These are phyloP conservation scores for Poecilia wingei DNA, from an alignment of 2,797 vertebrate genomes.

Conservation along the genomic window DNA sequence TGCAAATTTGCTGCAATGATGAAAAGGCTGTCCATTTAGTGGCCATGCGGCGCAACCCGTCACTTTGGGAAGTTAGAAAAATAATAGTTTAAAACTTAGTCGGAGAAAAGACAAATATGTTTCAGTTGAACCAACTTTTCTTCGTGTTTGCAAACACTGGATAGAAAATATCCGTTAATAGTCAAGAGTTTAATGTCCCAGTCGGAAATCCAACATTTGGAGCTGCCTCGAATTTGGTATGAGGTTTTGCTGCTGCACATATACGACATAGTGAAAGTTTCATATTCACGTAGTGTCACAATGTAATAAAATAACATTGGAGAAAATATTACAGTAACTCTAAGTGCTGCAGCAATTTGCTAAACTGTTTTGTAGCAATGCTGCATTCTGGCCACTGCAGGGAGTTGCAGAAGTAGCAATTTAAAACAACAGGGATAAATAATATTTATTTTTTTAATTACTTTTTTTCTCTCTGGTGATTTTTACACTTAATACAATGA, in stretches of 20 bases:
- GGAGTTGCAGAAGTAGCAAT: not conserved
- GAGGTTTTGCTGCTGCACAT: not conserved
- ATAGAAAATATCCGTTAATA: no score
- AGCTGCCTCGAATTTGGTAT: not conserved
- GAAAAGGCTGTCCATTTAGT: slow-evolving; percentile 40
- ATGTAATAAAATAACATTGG: not conserved
- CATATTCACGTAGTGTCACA: no score
- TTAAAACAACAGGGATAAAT: not conserved
- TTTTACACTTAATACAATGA: not conserved
- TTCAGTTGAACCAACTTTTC: not conserved
- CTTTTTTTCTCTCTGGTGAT: not conserved
- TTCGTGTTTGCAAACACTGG: not conserved
- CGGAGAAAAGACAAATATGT: not conserved
- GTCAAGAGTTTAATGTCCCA: not conserved
- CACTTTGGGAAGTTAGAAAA: not conserved
- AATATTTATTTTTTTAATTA: not conserved
- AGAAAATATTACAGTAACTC: not conserved
- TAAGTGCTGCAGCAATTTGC: not conserved
- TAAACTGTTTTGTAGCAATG: not conserved
- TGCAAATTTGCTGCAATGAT: slow-evolving; percentile 32
- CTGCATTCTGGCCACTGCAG: not conserved
- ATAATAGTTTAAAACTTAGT: not conserved
- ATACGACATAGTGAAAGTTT: not conserved
- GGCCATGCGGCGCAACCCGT: not conserved
- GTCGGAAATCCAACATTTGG: not conserved